Base-by-base conservation (phyloP, 2,797 vertebrate genomes). In the Acanthurus tractus region DNA sequence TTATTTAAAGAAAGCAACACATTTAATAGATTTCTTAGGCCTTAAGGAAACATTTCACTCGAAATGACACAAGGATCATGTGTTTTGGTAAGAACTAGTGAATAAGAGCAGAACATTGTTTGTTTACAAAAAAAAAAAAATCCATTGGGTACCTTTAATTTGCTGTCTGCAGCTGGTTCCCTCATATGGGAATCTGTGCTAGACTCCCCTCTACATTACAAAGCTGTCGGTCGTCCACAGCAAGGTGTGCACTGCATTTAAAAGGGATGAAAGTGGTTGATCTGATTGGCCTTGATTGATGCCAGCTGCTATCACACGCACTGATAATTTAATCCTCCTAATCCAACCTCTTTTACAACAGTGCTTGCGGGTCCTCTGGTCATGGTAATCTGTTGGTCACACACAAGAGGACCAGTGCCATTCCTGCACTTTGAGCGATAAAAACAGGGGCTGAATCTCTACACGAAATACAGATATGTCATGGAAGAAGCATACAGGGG, bases 331-430 rank as follows among this genome's bases (percentile, higher is more conserved):
- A 89, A 86, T 91, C 85, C 70, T 52, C 77, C 52, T 86, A 79
- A 89, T 89, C 74, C 81, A 49, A 59, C 65, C 77, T 78, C 86
- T 85, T 87, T 81, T 56, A 74, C 68, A 73, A 79, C 79, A 78
- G 74, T 83, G 74, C 86, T 74, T 74, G 70, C 90, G 87, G 88
- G 89, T 88, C 88, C 83, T 78, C 72, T 56, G 81, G 75, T 78
- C 75, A 79, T 67, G 29, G 69, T 81, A 87, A 81, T 84, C 67
- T 75, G 50, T 75, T 55, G 77, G 74, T 63, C 68, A 63, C 66
- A 74, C 82, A 70, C 49, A 70, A 36, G 76, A 76, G 79, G 76
- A 71, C 38, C 49, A 8, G 23, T 14, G 72, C 59, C 72, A 70
- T 57, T 63, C 61, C 83, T 84, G 75, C 76, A 80, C 69, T 72